Evolutionary conservation across 2,113 vertebrate species (phyloP), one percentile per base, ranked within the genome.

Genomic region (Carassius gibelio): DNA sequence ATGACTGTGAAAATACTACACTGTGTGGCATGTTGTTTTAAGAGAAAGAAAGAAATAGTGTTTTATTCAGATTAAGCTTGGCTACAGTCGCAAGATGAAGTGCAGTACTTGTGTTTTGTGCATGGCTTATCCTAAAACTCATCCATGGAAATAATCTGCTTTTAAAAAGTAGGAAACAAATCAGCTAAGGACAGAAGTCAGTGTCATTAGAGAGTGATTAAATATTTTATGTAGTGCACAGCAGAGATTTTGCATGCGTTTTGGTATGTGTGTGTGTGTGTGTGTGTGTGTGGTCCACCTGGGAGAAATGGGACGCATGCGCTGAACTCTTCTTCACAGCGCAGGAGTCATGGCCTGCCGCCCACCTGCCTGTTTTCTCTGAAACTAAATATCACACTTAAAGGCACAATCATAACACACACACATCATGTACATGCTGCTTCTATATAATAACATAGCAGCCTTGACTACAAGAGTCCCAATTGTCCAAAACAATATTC

Each of bases 41-140:
- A 62, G n/a, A 84, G 75, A 57, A 5, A 38, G 48, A 84, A 68
- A 88, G 75, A 87, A 83, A 89, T 95, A 94, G 93, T 94, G 95
- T 96, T 97, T 98, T 98, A 99, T 99, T 99, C 97, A 97, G 97
- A 99, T 99, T 99, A 99, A 95, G 94, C 95, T 97, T 99, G 97
- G 97, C 96, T 95, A 96, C 96, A 92, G 93, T 99, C 96, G 97
- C 96, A 97, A 98, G 94, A 96, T 98, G 96, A 97, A 98, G 96
- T 97, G 96, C 96, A 96, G 95, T 93, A 96, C 96, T 99, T 96
- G 96, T 96, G 96, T 96, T 96, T 98, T 98, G 95, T 96, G 95
- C 96, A 96, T 95, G 94, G 97, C 96, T 99, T 99, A 99, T 93
- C 95, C 95, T 98, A 98, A 99, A 94, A 97, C 97, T 96, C 96